Base-by-base conservation (phyloP, 92 coral and sea anemone species). In the Actinostola sp. region DNA sequence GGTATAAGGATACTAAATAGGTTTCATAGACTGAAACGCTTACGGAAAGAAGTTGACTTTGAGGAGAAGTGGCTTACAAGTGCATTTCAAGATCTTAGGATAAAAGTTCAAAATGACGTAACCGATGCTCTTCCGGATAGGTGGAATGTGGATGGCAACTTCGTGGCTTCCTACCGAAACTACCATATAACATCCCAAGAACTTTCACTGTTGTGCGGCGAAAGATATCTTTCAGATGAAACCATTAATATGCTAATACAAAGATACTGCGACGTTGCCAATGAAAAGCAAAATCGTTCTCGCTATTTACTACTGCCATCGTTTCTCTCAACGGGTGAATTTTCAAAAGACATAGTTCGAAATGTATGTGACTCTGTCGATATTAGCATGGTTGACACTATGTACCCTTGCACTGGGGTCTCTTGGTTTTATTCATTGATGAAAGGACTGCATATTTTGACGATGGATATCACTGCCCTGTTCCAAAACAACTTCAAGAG, bases 391-490 rank as follows among this genome's bases (percentile, higher is more conserved):
- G 43, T 82, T 6, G 73, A 46, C 5, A 52, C 70, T n/a, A 67
- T 55, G 42, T 82, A 45, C 82, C 87, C 31, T 60, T 74, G 25
- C 87, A 82, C 24, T 82, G 87, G 87, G 82, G 87, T 27, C 74
- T 74, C n/a, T 59, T 60, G 23, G 63, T 82, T 26, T 45, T 82
- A 4, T 36, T 59, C 28, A 36, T 75, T 17, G 29, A 52, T 24
- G 73, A 75, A 75, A 63, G 59, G 16, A 68, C 59, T 11, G 48
- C 35, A 48, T 43, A 31, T 23, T 82, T 67, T 54, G 69, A 81
- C 52, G 80, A 81, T 58, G 75, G 86, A 41, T 75, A 45, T 29
- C 88, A 82, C 36, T 46, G 68, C 21, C 54, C 72, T 15, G 64
- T 70, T 23, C 48, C 78, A 27, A 41, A 52, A 13, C 54, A 54